A percentile compares a stretch with the other conserved stretches of the same genome.
These are phyloP conservation scores for Copsychus sechellarum DNA, from an alignment of 2,113 vertebrate genomes.

Conservation along the genomic window DNA sequence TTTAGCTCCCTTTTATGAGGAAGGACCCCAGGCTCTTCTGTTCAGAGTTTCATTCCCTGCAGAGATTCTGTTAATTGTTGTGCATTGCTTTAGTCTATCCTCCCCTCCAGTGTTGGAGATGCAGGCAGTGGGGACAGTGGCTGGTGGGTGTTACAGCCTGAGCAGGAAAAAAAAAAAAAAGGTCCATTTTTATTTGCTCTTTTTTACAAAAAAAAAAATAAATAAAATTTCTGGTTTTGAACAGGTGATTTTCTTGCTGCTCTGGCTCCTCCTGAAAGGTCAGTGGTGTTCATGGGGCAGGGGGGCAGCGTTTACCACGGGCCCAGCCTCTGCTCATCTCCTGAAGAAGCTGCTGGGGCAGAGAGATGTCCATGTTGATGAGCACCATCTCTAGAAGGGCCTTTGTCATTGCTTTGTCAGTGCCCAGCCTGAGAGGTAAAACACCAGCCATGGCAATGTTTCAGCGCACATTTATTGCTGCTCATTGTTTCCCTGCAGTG, in stretches of 20 bases:
- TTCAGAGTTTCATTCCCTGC: neutral
- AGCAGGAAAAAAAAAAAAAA: neutral
- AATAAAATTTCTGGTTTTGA: conserved; percentile 50
- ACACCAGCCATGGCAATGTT: neutral
- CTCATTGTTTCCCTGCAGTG: conserved; percentile 64
- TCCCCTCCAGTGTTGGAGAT: neutral
- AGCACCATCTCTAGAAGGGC: neutral
- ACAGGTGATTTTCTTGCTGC: neutral
- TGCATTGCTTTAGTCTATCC: neutral
- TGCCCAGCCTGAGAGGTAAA: neutral
- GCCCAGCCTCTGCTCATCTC: neutral
- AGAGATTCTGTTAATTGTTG: neutral
- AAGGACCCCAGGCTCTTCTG: neutral
- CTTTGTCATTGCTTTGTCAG: neutral
- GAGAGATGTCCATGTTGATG: too few relatives aligned
- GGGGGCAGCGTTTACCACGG: fast-evolving
- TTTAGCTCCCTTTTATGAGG: neutral
- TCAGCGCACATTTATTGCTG: conserved; percentile 74
- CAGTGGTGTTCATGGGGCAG: neutral
- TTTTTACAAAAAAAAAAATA: conserved; percentile 20
- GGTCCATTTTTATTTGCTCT: neutral
- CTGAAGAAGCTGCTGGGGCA: neutral
- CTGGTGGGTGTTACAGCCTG: neutral
- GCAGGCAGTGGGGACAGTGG: neutral
- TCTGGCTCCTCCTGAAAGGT: neutral